Percentiles rank a stretch among this genome's conserved stretches.
Evolutionary conservation across 2,113 vertebrate genomes (phyloP).

Genomic region (Gracilinanus agilis): DNA sequence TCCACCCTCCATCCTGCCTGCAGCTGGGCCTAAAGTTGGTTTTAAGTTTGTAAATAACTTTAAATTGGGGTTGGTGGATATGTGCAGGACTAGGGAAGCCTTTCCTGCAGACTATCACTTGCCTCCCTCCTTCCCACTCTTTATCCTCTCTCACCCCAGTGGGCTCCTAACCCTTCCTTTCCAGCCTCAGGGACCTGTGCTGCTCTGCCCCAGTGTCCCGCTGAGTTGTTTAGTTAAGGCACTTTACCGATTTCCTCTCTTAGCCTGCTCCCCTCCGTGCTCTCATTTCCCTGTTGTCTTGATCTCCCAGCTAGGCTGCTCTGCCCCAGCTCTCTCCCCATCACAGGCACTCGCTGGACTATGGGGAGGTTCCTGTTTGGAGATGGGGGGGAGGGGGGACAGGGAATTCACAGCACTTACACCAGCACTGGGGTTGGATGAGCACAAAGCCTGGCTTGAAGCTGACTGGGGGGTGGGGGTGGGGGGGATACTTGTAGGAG

Average conservation of each 20-base stretch:
- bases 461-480: background rate
- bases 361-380: conserved; percentile 69
- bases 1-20: conserved; percentile 29
- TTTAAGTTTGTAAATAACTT: conserved; percentile 79
- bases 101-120: conserved; percentile 62
- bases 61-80: conserved; percentile 70
- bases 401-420: conserved; percentile 3
- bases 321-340: conserved; percentile 66
- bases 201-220: conserved; percentile 71
- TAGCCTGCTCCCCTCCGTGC: conserved; percentile 55
- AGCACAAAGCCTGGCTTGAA: conserved; percentile 26
- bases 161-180: conserved; percentile 62
- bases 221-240: conserved; percentile 73
- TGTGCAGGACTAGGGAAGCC: conserved; percentile 66
- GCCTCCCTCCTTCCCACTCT: conserved; percentile 62
- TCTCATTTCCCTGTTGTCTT: conserved; percentile 67
- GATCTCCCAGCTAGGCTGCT: conserved; percentile 71
- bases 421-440: conserved; percentile 10
- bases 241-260: conserved; percentile 78
- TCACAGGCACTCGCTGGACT: conserved; percentile 77
- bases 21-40: conserved; percentile 62
- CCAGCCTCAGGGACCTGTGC: conserved; percentile 78
- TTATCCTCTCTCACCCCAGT: conserved; percentile 57
- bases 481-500: conserved; percentile 15
- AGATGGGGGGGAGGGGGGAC: conserved; percentile 44